Evolutionary conservation across 2,797 vertebrate genomes (phyloP).

Genomic region (Megalops cyprinoides): DNA sequence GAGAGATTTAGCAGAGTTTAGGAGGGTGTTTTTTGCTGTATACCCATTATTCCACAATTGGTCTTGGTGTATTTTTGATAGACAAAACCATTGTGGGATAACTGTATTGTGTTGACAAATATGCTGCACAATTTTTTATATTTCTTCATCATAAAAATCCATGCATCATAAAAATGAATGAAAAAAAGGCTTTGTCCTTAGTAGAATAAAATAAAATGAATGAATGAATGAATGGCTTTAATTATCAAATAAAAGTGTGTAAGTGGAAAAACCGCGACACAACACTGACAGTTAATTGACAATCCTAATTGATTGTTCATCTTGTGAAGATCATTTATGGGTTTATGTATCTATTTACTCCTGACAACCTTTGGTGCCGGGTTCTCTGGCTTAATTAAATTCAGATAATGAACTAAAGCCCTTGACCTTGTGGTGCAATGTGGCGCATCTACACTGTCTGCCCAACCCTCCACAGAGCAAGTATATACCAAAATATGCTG

Average conservation of each 20-base stretch:
- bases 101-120: background rate
- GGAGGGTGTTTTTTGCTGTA: no score
- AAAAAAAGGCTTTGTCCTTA: background rate
- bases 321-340: slow-evolving; percentile 15
- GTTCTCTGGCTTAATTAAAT: slow-evolving; percentile 44
- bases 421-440: slow-evolving; percentile 41
- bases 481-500: background rate
- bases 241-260: slow-evolving; percentile 33
- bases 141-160: background rate
- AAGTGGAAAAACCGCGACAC: slow-evolving; percentile 16
- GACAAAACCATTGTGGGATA: background rate
- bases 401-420: slow-evolving; percentile 40
- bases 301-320: slow-evolving; percentile 20
- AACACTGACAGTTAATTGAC: slow-evolving; percentile 30
- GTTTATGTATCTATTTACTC: slow-evolving; percentile 43
- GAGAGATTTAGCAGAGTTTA: background rate
- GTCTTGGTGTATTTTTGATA: background rate
- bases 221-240: slow-evolving; percentile 3
- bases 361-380: slow-evolving; percentile 26
- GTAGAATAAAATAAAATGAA: slow-evolving; percentile 9
- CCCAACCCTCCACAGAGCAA: background rate
- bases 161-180: background rate
- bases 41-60: no score
- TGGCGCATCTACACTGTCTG: slow-evolving; percentile 23
- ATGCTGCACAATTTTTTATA: no score